Conservation (phyloP, 2,797 vertebrate genomes). For the Masticophis lateralis region DNA sequence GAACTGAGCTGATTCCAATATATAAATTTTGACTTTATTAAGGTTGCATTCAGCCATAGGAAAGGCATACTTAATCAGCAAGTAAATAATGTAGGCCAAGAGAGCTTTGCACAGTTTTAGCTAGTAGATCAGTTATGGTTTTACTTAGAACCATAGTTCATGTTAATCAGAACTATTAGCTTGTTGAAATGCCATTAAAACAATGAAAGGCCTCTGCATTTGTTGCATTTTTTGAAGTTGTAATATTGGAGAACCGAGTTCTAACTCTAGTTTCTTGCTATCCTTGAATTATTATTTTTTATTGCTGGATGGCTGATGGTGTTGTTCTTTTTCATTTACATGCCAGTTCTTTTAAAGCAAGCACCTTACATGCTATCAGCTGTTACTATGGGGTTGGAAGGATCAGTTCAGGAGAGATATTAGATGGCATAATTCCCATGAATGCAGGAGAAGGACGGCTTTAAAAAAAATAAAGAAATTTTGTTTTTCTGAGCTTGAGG, state of each 20-base stretch:
- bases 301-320: conserved; percentile 8
- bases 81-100: background rate
- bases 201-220: conserved; percentile 46
- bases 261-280: conserved; percentile 34
- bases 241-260: conserved; percentile 38
- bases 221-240: conserved; percentile 56
- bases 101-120: background rate
- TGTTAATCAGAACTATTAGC: conserved; percentile 58
- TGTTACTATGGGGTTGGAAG: conserved; percentile 54
- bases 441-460: conserved; percentile 69
- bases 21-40: background rate
- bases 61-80: background rate
- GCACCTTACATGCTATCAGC: conserved; percentile 68
- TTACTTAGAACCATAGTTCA: conserved; percentile 56
- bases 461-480: conserved; percentile 72
- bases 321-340: background rate
- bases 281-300: background rate
- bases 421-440: conserved; percentile 77
- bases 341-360: conserved; percentile 29
- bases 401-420: conserved; percentile 53
- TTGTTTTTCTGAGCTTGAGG: conserved; percentile 78
- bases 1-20: background rate
- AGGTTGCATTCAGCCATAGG: background rate
- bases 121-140: background rate
- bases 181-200: conserved; percentile 63